Percentiles rank a stretch among this genome's conserved stretches.
Evolutionary conservation across 23 tunicate species (phyloP).

Genomic region (Botrylloides violaceus): DNA sequence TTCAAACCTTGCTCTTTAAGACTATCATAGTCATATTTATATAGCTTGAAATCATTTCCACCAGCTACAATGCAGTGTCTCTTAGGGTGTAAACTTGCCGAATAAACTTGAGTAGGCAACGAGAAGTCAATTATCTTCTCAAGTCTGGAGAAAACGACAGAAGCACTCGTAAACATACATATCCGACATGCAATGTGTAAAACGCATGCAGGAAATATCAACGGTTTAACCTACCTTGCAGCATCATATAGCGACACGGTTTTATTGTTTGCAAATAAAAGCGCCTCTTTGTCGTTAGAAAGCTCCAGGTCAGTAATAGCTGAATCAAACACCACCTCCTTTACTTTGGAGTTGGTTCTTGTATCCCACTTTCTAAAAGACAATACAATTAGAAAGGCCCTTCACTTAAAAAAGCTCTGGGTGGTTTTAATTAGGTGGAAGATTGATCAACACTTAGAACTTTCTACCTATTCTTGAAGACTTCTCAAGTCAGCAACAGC

Average conservation of each 20-base stretch:
- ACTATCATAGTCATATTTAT: constrained; percentile 79
- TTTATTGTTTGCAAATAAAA: constrained; percentile 64
- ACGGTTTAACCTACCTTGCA: constrained; percentile 27
- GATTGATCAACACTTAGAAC: too few species aligned
- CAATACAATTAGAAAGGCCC: not conserved
- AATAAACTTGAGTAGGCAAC: constrained; percentile 64
- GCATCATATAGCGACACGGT: constrained; percentile 62
- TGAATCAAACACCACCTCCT: constrained; percentile 34
- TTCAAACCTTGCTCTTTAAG: constrained; percentile 65
- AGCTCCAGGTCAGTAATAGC: constrained; percentile 59
- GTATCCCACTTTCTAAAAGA: constrained; percentile 76
- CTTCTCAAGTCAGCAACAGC: too few species aligned
- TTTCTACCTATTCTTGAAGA: too few species aligned
- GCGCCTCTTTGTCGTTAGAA: constrained; percentile 42
- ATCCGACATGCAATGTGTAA: too few species aligned
- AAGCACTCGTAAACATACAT: too few species aligned
- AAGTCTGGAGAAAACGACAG: constrained; percentile 39
- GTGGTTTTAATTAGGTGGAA: not conserved
- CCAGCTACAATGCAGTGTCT: constrained; percentile 86
- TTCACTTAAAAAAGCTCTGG: not conserved
- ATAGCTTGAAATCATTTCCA: constrained; percentile 91
- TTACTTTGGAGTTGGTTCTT: constrained; percentile 42
- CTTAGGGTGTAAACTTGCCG: constrained; percentile 90
- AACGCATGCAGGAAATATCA: too few species aligned
- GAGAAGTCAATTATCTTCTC: constrained; percentile 46